Conservation (phyloP, 2,888 invertebrate species). For the Cacoxenus indagator region DNA sequence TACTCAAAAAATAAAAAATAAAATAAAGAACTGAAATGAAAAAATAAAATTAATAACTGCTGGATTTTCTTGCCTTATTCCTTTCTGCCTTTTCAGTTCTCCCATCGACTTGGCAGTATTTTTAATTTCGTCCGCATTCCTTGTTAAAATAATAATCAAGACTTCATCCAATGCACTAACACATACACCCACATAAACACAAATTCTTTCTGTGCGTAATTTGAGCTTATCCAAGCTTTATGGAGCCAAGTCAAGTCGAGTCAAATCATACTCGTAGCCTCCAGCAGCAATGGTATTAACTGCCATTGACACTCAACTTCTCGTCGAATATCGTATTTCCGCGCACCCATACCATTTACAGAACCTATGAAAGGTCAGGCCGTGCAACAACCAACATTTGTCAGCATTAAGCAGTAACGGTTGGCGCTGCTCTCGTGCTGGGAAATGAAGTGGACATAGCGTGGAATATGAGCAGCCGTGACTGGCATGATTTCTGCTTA, state of each 20-base stretch:
- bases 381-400: not conserved
- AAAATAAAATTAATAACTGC: not conserved
- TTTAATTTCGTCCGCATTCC: conserved; percentile 4
- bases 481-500: not conserved
- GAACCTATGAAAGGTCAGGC: too few relatives aligned
- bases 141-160: conserved; percentile 8
- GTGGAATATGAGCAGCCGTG: not conserved
- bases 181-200: not conserved
- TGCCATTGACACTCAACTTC: conserved; percentile 9
- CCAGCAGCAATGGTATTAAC: not conserved
- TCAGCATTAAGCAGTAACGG: not conserved
- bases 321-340: not conserved
- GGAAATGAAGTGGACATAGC: not conserved
- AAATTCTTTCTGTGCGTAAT: not conserved
- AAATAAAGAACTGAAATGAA: not conserved
- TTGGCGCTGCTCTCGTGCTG: not conserved
- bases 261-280: conserved; percentile 12
- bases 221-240: not conserved
- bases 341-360: not conserved
- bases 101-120: not conserved
- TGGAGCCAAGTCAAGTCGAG: not conserved
- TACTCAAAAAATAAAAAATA: not conserved
- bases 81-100: not conserved
- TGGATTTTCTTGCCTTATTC: not conserved
- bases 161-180: not conserved